Evolutionary conservation across 1,140 invertebrate genomes (phyloP).

Genomic region (Hycleus phaleratus): DNA sequence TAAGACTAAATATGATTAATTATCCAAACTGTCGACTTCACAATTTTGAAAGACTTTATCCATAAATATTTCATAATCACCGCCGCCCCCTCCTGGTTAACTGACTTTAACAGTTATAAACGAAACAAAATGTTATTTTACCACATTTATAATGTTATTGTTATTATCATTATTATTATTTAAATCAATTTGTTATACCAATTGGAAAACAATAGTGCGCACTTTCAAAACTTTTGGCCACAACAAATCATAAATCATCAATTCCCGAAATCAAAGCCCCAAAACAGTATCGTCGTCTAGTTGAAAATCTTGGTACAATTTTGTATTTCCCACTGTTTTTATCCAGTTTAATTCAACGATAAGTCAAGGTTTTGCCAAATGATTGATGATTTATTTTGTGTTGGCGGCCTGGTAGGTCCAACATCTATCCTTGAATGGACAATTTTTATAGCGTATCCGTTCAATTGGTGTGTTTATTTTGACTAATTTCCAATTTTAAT

Average conservation of each 20-base stretch:
- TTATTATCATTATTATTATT: no score
- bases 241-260: slow-evolving; percentile 9
- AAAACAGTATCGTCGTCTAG: slow-evolving; percentile 31
- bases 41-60: slow-evolving; percentile 9
- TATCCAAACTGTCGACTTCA: slow-evolving; percentile 3
- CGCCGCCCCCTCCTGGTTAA: neutral
- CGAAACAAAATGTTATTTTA: no score
- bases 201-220: no score
- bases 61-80: slow-evolving; percentile 1
- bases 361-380: slow-evolving; percentile 26
- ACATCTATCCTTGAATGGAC: slow-evolving; percentile 24
- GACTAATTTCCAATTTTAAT: no score
- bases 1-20: slow-evolving; percentile 12
- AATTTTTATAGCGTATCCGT: slow-evolving; percentile 10
- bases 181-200: no score
- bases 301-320: slow-evolving; percentile 32
- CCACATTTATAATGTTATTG: no score
- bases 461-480: slow-evolving; percentile 3
- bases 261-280: slow-evolving; percentile 32
- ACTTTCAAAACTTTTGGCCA: no score
- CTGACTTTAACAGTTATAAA: no score
- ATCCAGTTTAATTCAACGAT: slow-evolving; percentile 38
- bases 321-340: slow-evolving; percentile 39
- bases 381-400: slow-evolving; percentile 39
- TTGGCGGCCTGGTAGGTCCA: slow-evolving; percentile 37